Conservation (phyloP, 2,888 invertebrate species). For the Tigriopus californicus region DNA sequence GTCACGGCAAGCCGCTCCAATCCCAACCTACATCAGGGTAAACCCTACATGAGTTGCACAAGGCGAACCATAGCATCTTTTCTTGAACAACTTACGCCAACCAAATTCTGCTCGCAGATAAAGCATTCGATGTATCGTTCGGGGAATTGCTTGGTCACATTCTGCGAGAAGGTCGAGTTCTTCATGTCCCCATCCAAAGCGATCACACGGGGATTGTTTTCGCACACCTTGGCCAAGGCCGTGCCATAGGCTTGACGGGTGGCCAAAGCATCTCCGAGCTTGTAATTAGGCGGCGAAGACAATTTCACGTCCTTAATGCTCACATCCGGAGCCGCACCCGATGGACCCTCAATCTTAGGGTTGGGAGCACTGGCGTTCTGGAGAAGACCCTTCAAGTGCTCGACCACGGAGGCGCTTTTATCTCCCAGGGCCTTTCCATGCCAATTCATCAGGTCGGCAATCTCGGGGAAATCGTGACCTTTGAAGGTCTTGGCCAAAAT, state of each 20-base stretch:
- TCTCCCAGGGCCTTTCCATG: conserved; percentile 90
- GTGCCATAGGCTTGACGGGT: conserved; percentile 87
- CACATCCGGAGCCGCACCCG: conserved; percentile 47
- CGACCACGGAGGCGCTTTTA: conserved; percentile 44
- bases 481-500: conserved; percentile 90
- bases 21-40: conserved; percentile 43
- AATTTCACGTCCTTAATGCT: conserved; percentile 51
- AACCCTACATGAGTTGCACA: no score
- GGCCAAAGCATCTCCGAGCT: conserved; percentile 40
- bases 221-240: conserved; percentile 68
- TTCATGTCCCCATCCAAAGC: conserved; percentile 95
- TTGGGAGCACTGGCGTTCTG: conserved; percentile 34
- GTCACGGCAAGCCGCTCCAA: conserved; percentile 79
- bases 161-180: conserved; percentile 93
- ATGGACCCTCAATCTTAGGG: not conserved
- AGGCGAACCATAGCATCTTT: no score
- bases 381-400: conserved; percentile 25
- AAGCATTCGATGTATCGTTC: conserved; percentile 81
- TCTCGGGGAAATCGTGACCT: conserved; percentile 68
- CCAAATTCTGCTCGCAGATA: conserved; percentile 96
- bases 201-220: conserved; percentile 51
- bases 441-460: conserved; percentile 89
- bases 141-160: conserved; percentile 45
- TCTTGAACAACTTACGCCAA: conserved; percentile 48
- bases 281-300: conserved; percentile 62